Percentiles rank a stretch among this genome's conserved stretches.
Evolutionary conservation across 2,113 vertebrate genomes (phyloP).

Genomic region (Anhinga rufa): DNA sequence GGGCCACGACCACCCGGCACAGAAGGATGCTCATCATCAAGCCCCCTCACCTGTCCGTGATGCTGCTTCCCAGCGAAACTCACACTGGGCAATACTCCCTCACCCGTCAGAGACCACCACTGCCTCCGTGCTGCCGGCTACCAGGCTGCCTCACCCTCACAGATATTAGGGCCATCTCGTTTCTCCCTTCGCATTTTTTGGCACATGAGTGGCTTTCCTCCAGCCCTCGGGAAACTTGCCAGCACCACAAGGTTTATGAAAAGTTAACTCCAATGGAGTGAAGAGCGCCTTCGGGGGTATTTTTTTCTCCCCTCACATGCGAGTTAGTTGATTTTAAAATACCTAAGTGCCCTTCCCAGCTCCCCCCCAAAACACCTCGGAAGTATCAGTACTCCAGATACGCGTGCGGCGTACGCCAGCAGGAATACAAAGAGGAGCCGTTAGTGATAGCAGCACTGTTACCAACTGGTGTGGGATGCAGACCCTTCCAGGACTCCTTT

Average conservation of each 20-base stretch:
- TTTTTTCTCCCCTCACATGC: rapidly evolving
- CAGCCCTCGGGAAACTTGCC: constrained; percentile 4
- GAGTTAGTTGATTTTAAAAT: not conserved
- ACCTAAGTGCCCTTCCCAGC: not conserved
- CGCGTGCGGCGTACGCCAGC: not conserved
- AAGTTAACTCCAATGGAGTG: not conserved
- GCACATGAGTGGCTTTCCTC: not conserved
- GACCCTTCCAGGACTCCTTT: constrained; percentile 44
- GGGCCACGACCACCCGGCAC: rapidly evolving
- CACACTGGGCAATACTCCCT: rapidly evolving
- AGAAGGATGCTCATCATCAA: rapidly evolving
- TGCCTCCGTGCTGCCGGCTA: not conserved
- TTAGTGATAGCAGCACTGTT: not conserved
- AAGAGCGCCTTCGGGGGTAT: not conserved
- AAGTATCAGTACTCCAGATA: not conserved
- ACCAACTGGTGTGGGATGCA: constrained; percentile 12
- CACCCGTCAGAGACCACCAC: rapidly evolving
- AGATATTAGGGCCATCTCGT: not conserved
- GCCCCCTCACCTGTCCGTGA: rapidly evolving
- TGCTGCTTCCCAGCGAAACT: not conserved
- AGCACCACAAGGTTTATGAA: not conserved
- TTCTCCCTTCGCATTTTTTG: not conserved
- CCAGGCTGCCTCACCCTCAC: not conserved
- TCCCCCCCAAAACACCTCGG: not conserved
- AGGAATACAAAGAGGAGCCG: constrained; percentile 10